phyloP scores from a whole-genome alignment of 2,797 vertebrate genomes.

The Yasuhikotakia modesta region DNA sequence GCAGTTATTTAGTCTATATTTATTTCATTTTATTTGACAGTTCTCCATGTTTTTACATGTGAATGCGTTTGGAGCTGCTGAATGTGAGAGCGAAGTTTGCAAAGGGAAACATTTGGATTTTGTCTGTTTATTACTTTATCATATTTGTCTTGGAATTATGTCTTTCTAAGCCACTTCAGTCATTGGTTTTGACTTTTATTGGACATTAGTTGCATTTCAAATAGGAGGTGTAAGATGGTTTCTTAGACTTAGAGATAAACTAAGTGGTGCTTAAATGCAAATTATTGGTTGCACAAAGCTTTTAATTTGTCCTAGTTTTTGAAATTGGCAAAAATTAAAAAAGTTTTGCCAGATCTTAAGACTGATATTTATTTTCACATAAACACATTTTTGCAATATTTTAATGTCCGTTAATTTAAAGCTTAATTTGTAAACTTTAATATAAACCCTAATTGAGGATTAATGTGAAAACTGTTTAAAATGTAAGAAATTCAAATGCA shows the following conservation, averaged over 20 bases:
- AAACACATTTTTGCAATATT: conserved; percentile 2
- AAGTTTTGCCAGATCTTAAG: not conserved
- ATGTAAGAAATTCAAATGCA: not conserved
- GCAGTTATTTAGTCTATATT: too few relatives aligned
- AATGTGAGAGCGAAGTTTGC: too few relatives aligned
- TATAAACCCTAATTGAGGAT: not conserved
- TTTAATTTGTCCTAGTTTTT: not conserved
- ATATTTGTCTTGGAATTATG: not conserved
- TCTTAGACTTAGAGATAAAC: not conserved
- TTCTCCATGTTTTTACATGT: too few relatives aligned
- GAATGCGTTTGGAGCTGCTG: too few relatives aligned
- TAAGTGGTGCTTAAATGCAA: conserved; percentile 12
- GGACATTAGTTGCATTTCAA: too few relatives aligned
- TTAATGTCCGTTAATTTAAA: conserved; percentile 18
- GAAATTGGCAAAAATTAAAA: not conserved
- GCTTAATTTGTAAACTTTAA: not conserved
- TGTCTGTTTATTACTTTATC: too few relatives aligned
- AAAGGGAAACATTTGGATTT: too few relatives aligned
- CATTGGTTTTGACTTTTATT: too few relatives aligned
- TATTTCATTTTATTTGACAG: too few relatives aligned
- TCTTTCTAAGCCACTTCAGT: conserved; percentile 5
- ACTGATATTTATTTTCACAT: conserved; percentile 21
- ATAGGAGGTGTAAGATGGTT: not conserved
- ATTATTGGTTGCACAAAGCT: not conserved
- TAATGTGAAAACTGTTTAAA: too few relatives aligned